These are phyloP conservation scores for Anser brachyrhynchus DNA, from an alignment of 2,113 vertebrate genomes.

Conservation along the genomic window DNA sequence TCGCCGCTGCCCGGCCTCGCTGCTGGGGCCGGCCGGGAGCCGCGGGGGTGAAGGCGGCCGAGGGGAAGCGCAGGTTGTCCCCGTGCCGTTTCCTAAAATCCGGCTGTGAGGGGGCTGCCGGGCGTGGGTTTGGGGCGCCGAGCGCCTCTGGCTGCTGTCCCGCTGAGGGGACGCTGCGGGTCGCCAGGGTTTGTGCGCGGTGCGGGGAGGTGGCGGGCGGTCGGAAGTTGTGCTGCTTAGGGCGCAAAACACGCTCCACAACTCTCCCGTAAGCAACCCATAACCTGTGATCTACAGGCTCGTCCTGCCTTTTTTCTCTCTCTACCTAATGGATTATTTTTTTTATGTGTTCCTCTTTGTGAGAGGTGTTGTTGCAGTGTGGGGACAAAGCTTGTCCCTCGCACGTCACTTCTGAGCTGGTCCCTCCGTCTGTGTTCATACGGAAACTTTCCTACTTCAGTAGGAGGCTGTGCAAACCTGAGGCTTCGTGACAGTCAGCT, in stretches of 20 bases:
- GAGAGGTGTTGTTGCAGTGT: background rate
- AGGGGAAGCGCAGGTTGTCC: no score
- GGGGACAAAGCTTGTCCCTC: background rate
- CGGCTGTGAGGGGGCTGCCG: no score
- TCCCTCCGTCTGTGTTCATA: background rate
- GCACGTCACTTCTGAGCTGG: background rate
- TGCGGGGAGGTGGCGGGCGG: background rate
- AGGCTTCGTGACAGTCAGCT: background rate
- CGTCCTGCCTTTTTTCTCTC: background rate
- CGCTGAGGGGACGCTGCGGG: background rate
- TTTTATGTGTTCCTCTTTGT: background rate
- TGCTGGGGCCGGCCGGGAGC: no score
- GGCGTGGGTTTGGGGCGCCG: background rate
- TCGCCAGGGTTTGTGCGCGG: background rate
- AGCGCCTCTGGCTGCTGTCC: background rate
- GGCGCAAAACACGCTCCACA: background rate
- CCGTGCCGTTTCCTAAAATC: no score
- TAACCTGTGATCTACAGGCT: background rate
- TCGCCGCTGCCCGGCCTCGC: no score
- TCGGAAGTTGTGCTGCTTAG: background rate
- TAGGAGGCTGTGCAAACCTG: background rate
- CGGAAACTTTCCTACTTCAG: background rate
- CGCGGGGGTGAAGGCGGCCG: no score
- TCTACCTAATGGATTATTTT: background rate
- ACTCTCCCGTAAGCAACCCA: background rate